Conservation (phyloP, 2,113 vertebrate species). For the Erinaceus europaeus region DNA sequence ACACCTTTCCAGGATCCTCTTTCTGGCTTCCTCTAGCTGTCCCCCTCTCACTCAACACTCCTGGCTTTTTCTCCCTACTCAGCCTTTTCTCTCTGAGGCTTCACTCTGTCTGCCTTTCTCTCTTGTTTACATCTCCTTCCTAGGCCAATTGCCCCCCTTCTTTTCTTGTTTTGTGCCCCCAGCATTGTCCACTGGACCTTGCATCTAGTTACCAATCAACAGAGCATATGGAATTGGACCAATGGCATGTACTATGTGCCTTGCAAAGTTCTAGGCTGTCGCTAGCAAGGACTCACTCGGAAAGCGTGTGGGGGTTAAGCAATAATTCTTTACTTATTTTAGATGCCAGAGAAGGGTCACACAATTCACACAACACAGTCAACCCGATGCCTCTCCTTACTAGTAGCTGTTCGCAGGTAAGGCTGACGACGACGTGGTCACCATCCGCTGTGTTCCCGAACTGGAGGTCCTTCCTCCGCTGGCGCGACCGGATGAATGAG, state of each 20-base stretch:
- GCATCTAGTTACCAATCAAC: background rate
- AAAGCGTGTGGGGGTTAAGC: too few species aligned
- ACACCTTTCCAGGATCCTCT: background rate
- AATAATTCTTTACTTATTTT: too few species aligned
- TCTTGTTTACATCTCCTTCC: background rate
- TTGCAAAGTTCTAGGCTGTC: background rate
- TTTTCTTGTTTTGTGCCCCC: background rate
- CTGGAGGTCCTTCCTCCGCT: too few species aligned
- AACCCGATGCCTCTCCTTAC: too few species aligned
- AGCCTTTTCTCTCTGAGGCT: background rate
- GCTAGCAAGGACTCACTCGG: too few species aligned
- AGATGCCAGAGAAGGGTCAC: too few species aligned
- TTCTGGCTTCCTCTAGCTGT: background rate
- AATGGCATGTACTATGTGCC: too few species aligned
- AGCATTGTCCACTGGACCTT: background rate
- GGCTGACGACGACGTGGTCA: too few species aligned
- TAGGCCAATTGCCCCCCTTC: background rate
- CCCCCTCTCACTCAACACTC: background rate
- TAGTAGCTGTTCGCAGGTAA: too few species aligned
- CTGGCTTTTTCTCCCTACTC: background rate
- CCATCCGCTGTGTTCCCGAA: too few species aligned
- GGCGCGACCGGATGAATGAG: too few species aligned
- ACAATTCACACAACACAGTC: too few species aligned
- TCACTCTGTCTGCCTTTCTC: background rate
- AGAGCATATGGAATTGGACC: background rate